Base-by-base conservation (phyloP, 1,140 invertebrate genomes). In the Eriocheir sinensis region DNA sequence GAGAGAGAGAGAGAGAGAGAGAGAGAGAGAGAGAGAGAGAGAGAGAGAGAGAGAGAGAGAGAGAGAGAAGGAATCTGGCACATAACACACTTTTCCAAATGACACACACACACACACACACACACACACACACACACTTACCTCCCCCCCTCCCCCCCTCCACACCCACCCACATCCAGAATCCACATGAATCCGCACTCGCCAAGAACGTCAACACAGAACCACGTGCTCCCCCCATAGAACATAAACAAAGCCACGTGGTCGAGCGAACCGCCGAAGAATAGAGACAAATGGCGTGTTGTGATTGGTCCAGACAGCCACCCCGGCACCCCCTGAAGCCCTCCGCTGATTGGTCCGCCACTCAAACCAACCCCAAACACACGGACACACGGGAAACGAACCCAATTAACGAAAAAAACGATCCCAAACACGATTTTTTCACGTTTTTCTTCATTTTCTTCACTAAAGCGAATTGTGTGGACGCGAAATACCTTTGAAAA, bases 1-100 rank as follows among this genome's bases (percentile, higher is more conserved):
- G 60, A 72, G 60, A 72, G 60, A 72, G 60, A 72, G 60, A 72
- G 60, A 72, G 60, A 72, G 60, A 72, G 60, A 72, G 60, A 72
- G 60, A 72, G 60, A 72, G 60, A 72, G 60, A 72, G 60, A 72
- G 60, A 72, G 60, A 72, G 60, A 72, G 60, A 72, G 60, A 72
- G 60, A 72, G 27, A 72, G 27, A 72, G 60, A 72, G 60, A n/a
- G 60, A n/a, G 27, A n/a, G 27, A n/a, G 27, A 72, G 60, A 72
- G 60, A n/a, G 60, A n/a, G 21, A 21, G 27, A n/a, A n/a, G 27
- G 60, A 21, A 72, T n/a, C 60, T n/a, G n/a, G 17, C 2, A 72
- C 60, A 72, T 72, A n/a, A 72, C 60, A 72, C 60, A 72, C n/a
- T 72, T 72, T 72, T 27, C 60, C 27, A 2, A 21, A 21, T 72